A percentile compares a stretch with the other conserved stretches of the same genome.
Evolutionary conservation across 1,140 invertebrate genomes (phyloP).

Genomic region (Mycetomoellerius zeteki): DNA sequence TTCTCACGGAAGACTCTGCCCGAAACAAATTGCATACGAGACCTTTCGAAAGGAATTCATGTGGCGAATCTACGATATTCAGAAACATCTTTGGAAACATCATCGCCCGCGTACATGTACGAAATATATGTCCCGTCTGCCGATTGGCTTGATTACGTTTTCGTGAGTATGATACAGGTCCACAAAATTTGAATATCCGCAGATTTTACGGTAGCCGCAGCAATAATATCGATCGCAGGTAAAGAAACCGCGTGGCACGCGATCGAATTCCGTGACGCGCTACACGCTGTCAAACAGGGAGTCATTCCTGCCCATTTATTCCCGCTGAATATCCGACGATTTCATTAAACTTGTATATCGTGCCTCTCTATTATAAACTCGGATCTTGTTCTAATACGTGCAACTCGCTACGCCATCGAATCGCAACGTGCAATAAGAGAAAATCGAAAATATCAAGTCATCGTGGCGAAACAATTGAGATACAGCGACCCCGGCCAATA

Average conservation of each 20-base stretch:
- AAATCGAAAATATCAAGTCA: neutral
- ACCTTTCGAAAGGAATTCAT: constrained; percentile 17
- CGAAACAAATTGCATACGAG: constrained; percentile 30
- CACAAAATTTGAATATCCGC: constrained; percentile 80
- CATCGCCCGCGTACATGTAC: neutral
- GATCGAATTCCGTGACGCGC: constrained; percentile 80
- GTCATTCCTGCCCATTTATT: constrained; percentile 55
- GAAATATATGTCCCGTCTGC: constrained; percentile 16
- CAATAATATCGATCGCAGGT: constrained; percentile 82
- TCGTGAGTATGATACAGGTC: constrained; percentile 70
- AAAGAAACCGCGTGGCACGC: constrained; percentile 80
- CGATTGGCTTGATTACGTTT: constrained; percentile 70
- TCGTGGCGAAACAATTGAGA: constrained; percentile 13
- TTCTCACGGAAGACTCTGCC: neutral
- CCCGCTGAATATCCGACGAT: constrained; percentile 49
- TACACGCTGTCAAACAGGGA: constrained; percentile 49
- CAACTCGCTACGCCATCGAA: neutral
- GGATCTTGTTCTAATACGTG: constrained; percentile 30
- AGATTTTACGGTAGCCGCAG: constrained; percentile 75
- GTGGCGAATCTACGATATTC: neutral
- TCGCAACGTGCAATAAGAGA: neutral
- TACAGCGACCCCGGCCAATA: neutral
- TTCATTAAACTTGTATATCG: constrained; percentile 59
- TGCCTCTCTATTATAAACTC: neutral
- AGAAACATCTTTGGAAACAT: constrained; percentile 35